Evolutionary conservation across 1,140 invertebrate species (phyloP), one percentile per base, ranked within the genome.

Genomic region (Rhynchophorus ferrugineus): DNA sequence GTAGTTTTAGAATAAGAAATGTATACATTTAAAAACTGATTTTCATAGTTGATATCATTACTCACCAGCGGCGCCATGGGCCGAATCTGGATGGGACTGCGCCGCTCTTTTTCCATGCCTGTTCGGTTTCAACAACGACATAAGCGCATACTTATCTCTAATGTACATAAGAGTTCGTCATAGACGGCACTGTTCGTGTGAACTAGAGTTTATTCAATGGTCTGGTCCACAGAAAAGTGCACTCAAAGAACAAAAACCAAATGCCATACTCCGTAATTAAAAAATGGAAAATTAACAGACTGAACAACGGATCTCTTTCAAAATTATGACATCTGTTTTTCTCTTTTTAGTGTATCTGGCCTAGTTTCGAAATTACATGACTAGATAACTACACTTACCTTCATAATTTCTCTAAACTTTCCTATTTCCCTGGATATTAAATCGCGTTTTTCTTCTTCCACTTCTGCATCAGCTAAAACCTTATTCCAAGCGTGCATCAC

Each of bases 331-430:
- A n/a, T n/a, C n/a, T n/a, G n/a, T n/a, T n/a, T n/a, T n/a, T n/a
- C n/a, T n/a, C n/a, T n/a, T n/a, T n/a, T n/a, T n/a, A n/a, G n/a
- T n/a, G n/a, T n/a, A n/a, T n/a, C n/a, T n/a, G n/a, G n/a, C n/a
- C n/a, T n/a, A n/a, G n/a, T n/a, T n/a, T n/a, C n/a, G n/a, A n/a
- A n/a, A n/a, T n/a, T n/a, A n/a, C n/a, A n/a, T n/a, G n/a, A n/a
- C n/a, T n/a, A n/a, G n/a, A n/a, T n/a, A n/a, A n/a, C n/a, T n/a
- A n/a, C 3, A 68, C 69, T 80, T 84, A 93, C 91, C 87, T 94
- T 95, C 85, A 95, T 94, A 52, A 91, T 89, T 77, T 96, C 93
- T 47, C 95, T 80, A 73, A 98, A 98, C 73, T 93, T 95, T 57
- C 90, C 90, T 72, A 98, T 98, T 78, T 98, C 95, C 59, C 85